Evolutionary conservation across 1,140 invertebrate species (phyloP).

Genomic region (Drosophila lowei): DNA sequence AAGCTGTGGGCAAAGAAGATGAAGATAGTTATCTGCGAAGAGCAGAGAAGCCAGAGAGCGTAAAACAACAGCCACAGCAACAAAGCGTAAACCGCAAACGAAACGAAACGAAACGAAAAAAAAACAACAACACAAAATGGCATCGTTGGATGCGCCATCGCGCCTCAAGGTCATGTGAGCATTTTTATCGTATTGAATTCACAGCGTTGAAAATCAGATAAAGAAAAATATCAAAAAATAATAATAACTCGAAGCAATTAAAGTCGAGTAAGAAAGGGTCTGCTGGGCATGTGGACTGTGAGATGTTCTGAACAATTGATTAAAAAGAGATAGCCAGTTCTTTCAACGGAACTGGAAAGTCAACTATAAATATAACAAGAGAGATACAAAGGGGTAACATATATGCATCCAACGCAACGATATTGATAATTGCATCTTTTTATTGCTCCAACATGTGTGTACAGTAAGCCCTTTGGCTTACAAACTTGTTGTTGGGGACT

Average conservation of each 20-base stretch:
- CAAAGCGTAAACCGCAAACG: slow-evolving; percentile 36
- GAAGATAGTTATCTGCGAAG: slow-evolving; percentile 5
- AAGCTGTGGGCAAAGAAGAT: slow-evolving; percentile 13
- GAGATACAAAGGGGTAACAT: too few relatives aligned
- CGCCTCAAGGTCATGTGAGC: slow-evolving; percentile 43
- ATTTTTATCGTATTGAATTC: slow-evolving; percentile 47
- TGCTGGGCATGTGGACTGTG: too few relatives aligned
- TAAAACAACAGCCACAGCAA: slow-evolving; percentile 28
- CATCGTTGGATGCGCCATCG: slow-evolving; percentile 30
- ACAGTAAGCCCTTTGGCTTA: slow-evolving; percentile 33
- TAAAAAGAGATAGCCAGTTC: too few relatives aligned
- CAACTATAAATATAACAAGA: too few relatives aligned
- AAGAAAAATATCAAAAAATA: slow-evolving; percentile 32
- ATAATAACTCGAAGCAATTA: slow-evolving; percentile 46
- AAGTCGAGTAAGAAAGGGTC: not conserved
- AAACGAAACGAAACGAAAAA: slow-evolving; percentile 13
- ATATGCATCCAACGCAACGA: too few relatives aligned
- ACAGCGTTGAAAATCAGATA: slow-evolving; percentile 43
- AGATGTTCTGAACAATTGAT: too few relatives aligned
- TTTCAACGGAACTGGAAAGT: too few relatives aligned
- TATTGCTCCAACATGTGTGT: slow-evolving; percentile 32
- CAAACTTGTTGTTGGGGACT: slow-evolving; percentile 11
- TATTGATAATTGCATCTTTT: slow-evolving; percentile 25
- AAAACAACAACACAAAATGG: slow-evolving; percentile 3
- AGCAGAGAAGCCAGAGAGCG: slow-evolving; percentile 6